Evolutionary conservation across 2,113 vertebrate genomes (phyloP).

Genomic region (Dinomys branickii): DNA sequence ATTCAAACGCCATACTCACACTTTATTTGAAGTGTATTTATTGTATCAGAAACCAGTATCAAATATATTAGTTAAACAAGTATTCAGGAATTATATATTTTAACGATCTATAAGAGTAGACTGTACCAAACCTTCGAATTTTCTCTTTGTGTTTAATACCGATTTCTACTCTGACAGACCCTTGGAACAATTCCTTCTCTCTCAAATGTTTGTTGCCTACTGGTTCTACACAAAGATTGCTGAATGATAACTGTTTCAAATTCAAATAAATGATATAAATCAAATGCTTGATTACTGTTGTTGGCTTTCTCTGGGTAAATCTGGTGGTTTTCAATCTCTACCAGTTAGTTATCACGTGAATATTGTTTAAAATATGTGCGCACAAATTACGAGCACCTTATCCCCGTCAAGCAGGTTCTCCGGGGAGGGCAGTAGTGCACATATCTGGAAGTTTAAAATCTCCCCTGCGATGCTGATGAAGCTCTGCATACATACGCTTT

Average conservation of each 20-base stretch:
- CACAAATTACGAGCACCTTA: background rate
- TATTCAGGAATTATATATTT: background rate
- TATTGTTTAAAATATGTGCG: background rate
- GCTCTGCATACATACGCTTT: background rate
- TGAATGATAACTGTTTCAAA: background rate
- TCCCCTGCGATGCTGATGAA: background rate
- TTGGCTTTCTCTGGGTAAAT: background rate
- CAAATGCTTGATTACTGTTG: background rate
- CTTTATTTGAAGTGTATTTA: background rate
- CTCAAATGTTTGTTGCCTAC: background rate
- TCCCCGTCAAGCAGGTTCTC: background rate
- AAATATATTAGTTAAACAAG: background rate
- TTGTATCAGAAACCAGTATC: background rate
- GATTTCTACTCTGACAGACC: background rate
- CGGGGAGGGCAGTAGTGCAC: rapidly evolving
- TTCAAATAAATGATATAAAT: conserved; percentile 2
- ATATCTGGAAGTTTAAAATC: background rate
- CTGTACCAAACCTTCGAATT: background rate
- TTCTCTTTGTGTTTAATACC: background rate
- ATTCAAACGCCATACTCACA: background rate
- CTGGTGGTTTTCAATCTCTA: background rate
- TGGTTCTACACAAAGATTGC: background rate
- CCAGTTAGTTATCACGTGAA: background rate
- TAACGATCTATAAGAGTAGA: background rate
- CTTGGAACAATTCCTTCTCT: background rate